A percentile compares a stretch with the other conserved stretches of the same genome.
These are phyloP conservation scores for Brachynemurus nebulosus DNA, from an alignment of 2,888 invertebrate genomes.

Conservation along the genomic window DNA sequence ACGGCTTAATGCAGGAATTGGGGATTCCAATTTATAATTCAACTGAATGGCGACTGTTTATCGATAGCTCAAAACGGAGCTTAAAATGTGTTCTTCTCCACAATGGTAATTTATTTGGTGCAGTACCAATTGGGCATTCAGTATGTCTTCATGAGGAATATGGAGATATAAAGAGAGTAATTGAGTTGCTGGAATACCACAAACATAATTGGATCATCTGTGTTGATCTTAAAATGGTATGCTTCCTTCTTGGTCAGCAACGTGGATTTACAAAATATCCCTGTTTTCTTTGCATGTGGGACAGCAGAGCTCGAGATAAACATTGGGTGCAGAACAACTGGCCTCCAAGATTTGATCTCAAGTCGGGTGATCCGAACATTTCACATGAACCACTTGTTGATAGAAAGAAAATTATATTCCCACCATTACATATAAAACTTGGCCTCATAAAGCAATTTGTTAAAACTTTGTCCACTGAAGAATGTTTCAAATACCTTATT, in stretches of 20 bases:
- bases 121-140: constrained; percentile 23
- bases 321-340: constrained; percentile 17
- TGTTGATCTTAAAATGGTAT: constrained; percentile 24
- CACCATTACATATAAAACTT: constrained; percentile 16
- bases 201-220: constrained; percentile 3
- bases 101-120: constrained; percentile 21
- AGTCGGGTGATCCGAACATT: constrained; percentile 14
- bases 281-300: constrained; percentile 21
- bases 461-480: not conserved
- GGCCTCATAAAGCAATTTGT: constrained; percentile 11
- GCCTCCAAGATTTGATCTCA: constrained; percentile 12
- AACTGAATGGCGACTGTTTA: constrained; percentile 17
- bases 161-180: constrained; percentile 10
- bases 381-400: constrained; percentile 14
- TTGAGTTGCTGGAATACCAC: constrained; percentile 10
- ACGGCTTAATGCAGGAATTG: constrained; percentile 17
- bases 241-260: constrained; percentile 20
- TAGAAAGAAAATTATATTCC: constrained; percentile 13
- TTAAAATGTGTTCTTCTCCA: constrained; percentile 19
- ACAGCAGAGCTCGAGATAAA: constrained; percentile 15
- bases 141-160: too few species aligned
- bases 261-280: constrained; percentile 21
- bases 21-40: constrained; percentile 13
- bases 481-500: not conserved
- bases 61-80: constrained; percentile 16